These are phyloP conservation scores for Ondatra zibethicus DNA, from an alignment of 2,113 vertebrate species.

Conservation along the genomic window DNA sequence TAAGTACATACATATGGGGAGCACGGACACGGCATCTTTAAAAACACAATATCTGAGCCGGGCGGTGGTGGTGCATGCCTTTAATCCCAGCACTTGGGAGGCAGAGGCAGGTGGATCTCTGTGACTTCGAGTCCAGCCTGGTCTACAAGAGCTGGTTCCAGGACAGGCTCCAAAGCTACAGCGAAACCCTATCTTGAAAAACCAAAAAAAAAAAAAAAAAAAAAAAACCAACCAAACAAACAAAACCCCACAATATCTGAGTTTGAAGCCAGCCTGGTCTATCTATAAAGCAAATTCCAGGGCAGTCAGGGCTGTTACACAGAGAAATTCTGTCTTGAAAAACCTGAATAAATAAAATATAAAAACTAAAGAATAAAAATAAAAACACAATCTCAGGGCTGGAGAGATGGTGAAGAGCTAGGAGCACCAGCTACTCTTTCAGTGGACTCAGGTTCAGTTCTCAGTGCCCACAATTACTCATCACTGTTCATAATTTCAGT, in stretches of 20 bases:
- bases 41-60: background rate
- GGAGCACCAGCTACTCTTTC: background rate
- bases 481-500: no score
- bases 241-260: background rate
- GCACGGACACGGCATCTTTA: background rate
- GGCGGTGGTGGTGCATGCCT: no score
- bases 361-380: background rate
- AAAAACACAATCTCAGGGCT: background rate
- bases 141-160: no score
- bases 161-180: no score
- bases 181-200: no score
- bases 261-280: background rate
- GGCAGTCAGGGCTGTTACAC: background rate
- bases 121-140: no score
- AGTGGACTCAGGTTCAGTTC: background rate
- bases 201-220: no score
- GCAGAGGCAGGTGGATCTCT: no score
- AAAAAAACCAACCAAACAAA: no score
- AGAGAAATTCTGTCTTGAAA: background rate
- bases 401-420: background rate
- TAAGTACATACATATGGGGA: background rate
- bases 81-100: no score
- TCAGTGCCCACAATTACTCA: background rate
- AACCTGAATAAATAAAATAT: background rate
- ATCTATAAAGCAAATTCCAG: background rate